phyloP scores from a whole-genome alignment of 2,113 vertebrate species.

The Phylloscopus trochiloides region DNA sequence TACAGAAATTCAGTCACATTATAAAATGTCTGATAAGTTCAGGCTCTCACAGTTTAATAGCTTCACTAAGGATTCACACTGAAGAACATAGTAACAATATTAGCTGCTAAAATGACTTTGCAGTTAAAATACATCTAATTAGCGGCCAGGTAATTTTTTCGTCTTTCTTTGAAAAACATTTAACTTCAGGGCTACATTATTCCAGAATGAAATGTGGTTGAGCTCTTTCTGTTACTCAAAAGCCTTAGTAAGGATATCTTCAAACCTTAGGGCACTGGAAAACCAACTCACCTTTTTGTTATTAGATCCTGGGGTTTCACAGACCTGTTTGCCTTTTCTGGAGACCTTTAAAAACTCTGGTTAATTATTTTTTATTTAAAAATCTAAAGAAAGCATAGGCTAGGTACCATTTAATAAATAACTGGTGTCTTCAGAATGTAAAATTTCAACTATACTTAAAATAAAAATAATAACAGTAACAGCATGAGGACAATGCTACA shows the following conservation, averaged over 20 bases:
- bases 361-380: slow-evolving; percentile 44
- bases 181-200: slow-evolving; percentile 37
- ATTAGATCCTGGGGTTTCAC: not conserved
- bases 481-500: not conserved
- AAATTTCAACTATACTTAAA: not conserved
- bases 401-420: slow-evolving; percentile 27
- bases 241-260: not conserved
- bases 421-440: slow-evolving; percentile 10
- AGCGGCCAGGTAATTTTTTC: slow-evolving; percentile 44
- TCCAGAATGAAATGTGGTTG: not conserved
- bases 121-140: slow-evolving; percentile 76
- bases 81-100: slow-evolving; percentile 66
- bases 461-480: not conserved
- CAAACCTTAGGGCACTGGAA: not conserved
- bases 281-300: slow-evolving; percentile 31
- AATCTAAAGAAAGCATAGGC: slow-evolving; percentile 24
- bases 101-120: slow-evolving; percentile 69
- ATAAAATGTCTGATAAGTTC: slow-evolving; percentile 47
- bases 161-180: slow-evolving; percentile 24
- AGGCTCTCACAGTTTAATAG: slow-evolving; percentile 27
- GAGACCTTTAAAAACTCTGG: slow-evolving; percentile 43
- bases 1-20: not conserved
- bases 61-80: slow-evolving; percentile 55
- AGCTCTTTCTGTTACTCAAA: not conserved
- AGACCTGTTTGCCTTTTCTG: slow-evolving; percentile 2